Conservation (phyloP, 2,888 invertebrate species). For the Xestoiulus laeticollis region DNA sequence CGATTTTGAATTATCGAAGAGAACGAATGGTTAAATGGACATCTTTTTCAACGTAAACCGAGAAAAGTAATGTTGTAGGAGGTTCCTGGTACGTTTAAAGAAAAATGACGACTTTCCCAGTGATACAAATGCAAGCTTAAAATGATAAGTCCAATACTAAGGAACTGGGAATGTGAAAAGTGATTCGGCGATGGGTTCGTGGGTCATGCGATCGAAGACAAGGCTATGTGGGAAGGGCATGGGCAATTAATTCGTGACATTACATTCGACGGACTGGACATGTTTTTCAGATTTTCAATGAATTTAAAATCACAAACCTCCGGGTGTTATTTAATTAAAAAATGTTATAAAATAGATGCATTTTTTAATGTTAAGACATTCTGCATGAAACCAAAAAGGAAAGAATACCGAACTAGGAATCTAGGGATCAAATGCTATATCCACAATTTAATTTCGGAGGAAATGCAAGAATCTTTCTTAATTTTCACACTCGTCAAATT, state of each 20-base stretch:
- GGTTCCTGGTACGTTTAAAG: background rate
- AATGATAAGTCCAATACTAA: background rate
- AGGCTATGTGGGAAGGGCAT: background rate
- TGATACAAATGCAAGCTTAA: background rate
- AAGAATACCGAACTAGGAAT: background rate
- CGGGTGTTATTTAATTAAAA: background rate
- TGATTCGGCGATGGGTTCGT: background rate
- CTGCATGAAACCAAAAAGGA: background rate
- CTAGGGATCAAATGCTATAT: background rate
- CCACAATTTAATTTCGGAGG: background rate
- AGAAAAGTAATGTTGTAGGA: background rate
- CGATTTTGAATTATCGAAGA: background rate
- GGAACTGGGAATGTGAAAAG: constrained; percentile 15
- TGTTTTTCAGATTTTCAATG: background rate
- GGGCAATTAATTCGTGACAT: background rate
- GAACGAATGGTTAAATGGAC: background rate
- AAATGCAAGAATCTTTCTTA: background rate
- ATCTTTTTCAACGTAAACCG: background rate
- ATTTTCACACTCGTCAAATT: too few species aligned
- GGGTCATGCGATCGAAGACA: background rate
- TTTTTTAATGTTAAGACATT: background rate
- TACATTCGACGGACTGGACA: background rate
- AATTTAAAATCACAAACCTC: background rate
- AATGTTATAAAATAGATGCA: constrained; percentile 11
- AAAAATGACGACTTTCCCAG: background rate